Evolutionary conservation across 2,888 invertebrate species (phyloP).

Genomic region (Pandemis cinnamomeana): DNA sequence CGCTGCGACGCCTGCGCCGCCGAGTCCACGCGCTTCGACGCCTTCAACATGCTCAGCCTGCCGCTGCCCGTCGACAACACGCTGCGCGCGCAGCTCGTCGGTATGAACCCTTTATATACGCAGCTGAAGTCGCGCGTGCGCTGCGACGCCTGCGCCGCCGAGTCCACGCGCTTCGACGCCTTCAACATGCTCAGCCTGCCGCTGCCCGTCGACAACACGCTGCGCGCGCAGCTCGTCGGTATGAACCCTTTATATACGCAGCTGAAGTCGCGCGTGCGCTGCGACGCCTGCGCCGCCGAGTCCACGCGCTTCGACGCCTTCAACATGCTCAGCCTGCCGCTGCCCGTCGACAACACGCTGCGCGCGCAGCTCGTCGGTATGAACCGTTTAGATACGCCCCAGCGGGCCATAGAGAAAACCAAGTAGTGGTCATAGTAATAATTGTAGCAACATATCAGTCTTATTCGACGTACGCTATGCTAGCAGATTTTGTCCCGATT

Average conservation of each 20-base stretch:
- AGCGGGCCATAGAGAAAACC: too few species aligned
- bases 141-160: slow-evolving; percentile 92
- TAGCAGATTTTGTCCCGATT: too few species aligned
- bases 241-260: slow-evolving; percentile 81
- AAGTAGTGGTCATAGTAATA: too few species aligned
- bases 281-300: slow-evolving; percentile 92
- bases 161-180: slow-evolving; percentile 95
- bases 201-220: slow-evolving; percentile 94
- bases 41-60: slow-evolving; percentile 95
- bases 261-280: slow-evolving; percentile 93
- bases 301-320: slow-evolving; percentile 97
- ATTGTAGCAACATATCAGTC: too few species aligned
- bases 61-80: slow-evolving; percentile 96
- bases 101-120: slow-evolving; percentile 75
- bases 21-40: slow-evolving; percentile 95
- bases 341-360: slow-evolving; percentile 95
- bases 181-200: slow-evolving; percentile 96
- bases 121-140: slow-evolving; percentile 95
- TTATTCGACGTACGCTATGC: too few species aligned
- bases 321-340: slow-evolving; percentile 94
- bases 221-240: slow-evolving; percentile 91
- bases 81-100: slow-evolving; percentile 90
- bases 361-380: slow-evolving; percentile 90
- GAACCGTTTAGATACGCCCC: slow-evolving; percentile 39
- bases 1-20: slow-evolving; percentile 92